Base-by-base conservation (phyloP, 2,113 vertebrate genomes). In the Centropus unirufus region DNA sequence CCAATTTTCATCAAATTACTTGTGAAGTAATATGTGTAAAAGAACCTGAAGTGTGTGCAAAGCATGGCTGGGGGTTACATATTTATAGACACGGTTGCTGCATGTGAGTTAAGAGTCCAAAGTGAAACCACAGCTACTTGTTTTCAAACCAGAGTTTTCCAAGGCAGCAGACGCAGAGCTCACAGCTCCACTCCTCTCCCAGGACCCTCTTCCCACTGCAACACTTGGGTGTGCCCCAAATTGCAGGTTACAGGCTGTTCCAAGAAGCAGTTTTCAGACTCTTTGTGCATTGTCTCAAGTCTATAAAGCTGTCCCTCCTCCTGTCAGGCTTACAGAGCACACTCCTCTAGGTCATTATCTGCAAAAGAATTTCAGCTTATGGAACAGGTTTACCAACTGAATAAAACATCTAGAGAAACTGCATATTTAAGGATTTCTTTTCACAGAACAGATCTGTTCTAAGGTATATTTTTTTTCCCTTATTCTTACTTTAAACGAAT, bases 311-410 rank as follows among this genome's bases (percentile, higher is more conserved):
- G 59, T 39, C 55, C 49, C 18, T 93, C 68, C 76, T 87, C 76
- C 64, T 51, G 51, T 40, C 70, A 84, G 46, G 24, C 58, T 68
- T 58, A 69, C 20, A 58, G 42, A 77, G 47, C 30, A 83, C 30
- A 14, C 22, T 84, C 49, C 63, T 36, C 11, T 39, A 34, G 49
- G 46, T 76, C 64, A 89, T 87, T 85, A 95, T 29, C 46, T 67
- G 62, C 74, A 84, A 86, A 92, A 93, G 20, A 92, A 90, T 76
- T 93, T 79, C 80, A 87, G 67, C 73, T 89, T 94, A 89, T 64
- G 76, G 54, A 91, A 84, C 66, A 92, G 81, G 54, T 82, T 91
- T 93, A 87, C 40, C 51, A 93, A 68, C 46, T 83, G 59, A 85
- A 83, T 47, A 91, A 89, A 92, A 95, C 49, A 76, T 79, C 57